A percentile compares a stretch with the other conserved stretches of the same genome.
Conservation (phyloP, 2,888 invertebrate species). For the Colostygia pectinataria region DNA sequence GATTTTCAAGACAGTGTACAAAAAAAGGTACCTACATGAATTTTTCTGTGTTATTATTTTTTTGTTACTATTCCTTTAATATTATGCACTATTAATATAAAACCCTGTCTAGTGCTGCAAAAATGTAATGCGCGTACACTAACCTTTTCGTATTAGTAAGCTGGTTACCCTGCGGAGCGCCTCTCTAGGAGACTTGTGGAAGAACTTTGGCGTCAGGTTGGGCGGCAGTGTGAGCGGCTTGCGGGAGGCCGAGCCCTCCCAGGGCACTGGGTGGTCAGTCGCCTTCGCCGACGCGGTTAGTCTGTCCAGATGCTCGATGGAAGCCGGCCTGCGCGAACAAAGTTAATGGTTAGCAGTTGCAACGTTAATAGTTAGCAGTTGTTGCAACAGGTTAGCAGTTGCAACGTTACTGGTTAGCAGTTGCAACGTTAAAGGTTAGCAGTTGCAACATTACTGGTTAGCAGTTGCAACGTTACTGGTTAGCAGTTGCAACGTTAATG, state of each 20-base stretch:
- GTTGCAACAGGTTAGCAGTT: no score
- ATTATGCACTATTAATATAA: no score
- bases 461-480: not conserved
- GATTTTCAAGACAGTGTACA: no score
- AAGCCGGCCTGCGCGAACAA: conserved; percentile 85
- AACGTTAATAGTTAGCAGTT: no score
- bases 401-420: conserved; percentile 19
- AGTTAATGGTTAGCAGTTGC: conserved; percentile 33
- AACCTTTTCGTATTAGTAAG: conserved; percentile 93
- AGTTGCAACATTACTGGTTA: conserved; percentile 16
- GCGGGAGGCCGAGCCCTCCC: conserved; percentile 82
- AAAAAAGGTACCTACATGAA: no score
- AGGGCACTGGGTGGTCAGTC: conserved; percentile 78
- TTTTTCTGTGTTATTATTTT: no score
- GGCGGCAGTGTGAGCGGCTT: conserved; percentile 94
- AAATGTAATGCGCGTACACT: conserved; percentile 44
- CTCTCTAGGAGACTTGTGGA: conserved; percentile 93
- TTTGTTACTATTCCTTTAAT: no score
- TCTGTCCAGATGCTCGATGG: conserved; percentile 93
- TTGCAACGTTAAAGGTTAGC: no score
- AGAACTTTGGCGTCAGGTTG: conserved; percentile 94
- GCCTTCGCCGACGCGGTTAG: conserved; percentile 80
- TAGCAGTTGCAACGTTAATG: not conserved
- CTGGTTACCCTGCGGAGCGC: conserved; percentile 94
- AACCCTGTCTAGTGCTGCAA: no score